Percentiles rank a stretch among this genome's conserved stretches.
phyloP scores from a whole-genome alignment of 2,113 vertebrate species.

The Cathartes aura region DNA sequence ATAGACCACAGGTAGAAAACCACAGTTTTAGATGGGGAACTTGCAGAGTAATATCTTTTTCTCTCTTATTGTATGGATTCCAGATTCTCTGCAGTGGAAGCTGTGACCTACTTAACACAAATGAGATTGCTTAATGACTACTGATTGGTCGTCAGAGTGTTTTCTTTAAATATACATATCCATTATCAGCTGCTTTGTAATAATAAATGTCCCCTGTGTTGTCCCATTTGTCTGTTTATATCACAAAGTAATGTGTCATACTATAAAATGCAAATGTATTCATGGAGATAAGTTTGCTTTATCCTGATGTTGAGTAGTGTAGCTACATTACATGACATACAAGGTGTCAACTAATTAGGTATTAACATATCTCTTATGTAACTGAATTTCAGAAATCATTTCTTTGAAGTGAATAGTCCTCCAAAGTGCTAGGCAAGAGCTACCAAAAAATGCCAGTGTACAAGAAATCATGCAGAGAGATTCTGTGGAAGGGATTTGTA shows the following conservation, averaged over 20 bases:
- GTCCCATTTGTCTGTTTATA: constrained; percentile 39
- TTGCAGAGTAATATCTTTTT: not conserved
- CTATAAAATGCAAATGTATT: constrained; percentile 14
- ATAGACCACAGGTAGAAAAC: not conserved
- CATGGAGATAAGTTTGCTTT: constrained; percentile 21
- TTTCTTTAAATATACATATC: constrained; percentile 26
- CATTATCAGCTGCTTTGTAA: not conserved
- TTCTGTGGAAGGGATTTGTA: not conserved
- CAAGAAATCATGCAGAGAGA: not conserved
- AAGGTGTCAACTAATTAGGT: constrained; percentile 14
- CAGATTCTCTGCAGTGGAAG: not conserved
- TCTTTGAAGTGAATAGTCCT: not conserved
- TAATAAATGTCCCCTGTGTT: not conserved
- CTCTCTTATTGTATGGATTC: not conserved
- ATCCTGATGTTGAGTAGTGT: not conserved
- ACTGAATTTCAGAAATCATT: constrained; percentile 11
- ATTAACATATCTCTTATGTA: constrained; percentile 26
- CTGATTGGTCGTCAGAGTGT: not conserved
- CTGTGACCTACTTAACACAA: constrained; percentile 10
- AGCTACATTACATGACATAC: not conserved
- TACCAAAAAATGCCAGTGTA: not conserved
- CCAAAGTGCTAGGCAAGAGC: not conserved
- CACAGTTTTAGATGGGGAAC: not conserved
- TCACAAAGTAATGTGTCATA: not conserved
- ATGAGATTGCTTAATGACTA: not conserved